Base-by-base conservation (phyloP, 2,888 invertebrate species). In the Galeruca laticollis region DNA sequence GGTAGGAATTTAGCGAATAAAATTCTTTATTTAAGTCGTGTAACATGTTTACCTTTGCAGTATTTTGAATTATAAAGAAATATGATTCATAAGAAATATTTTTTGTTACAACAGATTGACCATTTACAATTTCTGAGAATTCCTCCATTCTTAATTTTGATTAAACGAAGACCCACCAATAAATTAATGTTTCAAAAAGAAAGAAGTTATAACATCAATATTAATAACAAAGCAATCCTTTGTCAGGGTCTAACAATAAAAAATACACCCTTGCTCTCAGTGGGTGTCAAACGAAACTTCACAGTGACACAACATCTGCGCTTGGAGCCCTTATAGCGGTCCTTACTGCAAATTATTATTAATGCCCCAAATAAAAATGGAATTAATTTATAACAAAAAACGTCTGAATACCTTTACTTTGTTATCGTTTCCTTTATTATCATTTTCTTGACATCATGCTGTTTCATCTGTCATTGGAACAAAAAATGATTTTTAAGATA, bases 221-320 rank as follows among this genome's bases (percentile, higher is more conserved):
- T 81, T 82, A 83, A 82, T 82, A 82, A 82, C 79, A 82, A 81
- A 77, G 72, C 76, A 75, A 73, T 75, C 79, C 79, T 79, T 80
- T 81, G 80, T 80, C 76, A 76, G 75, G 72, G 71, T 72, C 71
- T 65, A 59, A 82, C 80, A 81, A 82, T 80, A 79, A 80, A 81
- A 47, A 82, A 80, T 69, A 77, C 80, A 80, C 82, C 83, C 83
- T 81, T 81, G 77, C 76, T 76, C 76, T 47, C 79, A 73, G 76
- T 78, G 71, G 80, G 82, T 75, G 74, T 75, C 76, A 71, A 77
- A 74, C 77, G 73, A 76, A 78, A 76, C 78, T 81, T 80, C 79
- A 80, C 81, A 82, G 81, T 83, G 83, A 83, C 83, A 83, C 76
- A 82, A 81, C 83, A 83, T 82, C 83, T 83, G 83, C 82, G 76